A percentile compares a stretch with the other conserved stretches of the same genome.
phyloP scores from a whole-genome alignment of 2,888 invertebrate species.

The Epistrophella euchroma region DNA sequence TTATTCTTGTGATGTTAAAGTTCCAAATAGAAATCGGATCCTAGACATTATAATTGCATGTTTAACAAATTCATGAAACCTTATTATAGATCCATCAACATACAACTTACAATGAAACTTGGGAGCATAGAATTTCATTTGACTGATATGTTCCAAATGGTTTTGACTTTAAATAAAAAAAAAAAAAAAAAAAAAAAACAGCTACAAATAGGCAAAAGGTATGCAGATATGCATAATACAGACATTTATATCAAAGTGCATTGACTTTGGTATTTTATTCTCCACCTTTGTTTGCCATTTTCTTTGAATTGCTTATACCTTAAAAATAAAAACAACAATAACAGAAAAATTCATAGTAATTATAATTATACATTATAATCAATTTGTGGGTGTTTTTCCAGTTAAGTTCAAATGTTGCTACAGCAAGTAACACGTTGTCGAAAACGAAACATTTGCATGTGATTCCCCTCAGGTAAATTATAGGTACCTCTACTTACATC shows the following conservation, averaged over 20 bases:
- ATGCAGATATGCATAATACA: background rate
- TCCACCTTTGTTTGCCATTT: constrained; percentile 2
- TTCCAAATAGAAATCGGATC: constrained; percentile 20
- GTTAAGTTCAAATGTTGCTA: background rate
- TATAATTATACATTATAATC: background rate
- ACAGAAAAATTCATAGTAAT: constrained; percentile 2
- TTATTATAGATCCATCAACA: background rate
- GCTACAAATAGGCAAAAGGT: background rate
- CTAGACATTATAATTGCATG: constrained; percentile 35
- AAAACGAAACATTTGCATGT: constrained; percentile 3
- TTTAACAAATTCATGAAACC: constrained; percentile 26
- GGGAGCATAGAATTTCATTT: constrained; percentile 42
- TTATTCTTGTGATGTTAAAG: background rate
- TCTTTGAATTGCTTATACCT: constrained; percentile 12
- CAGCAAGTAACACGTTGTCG: constrained; percentile 1
- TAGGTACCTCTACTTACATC: background rate
- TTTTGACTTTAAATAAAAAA: constrained; percentile 21
- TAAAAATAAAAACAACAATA: constrained; percentile 2
- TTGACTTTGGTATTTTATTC: constrained; percentile 31
- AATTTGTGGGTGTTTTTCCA: constrained; percentile 32
- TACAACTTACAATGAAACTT: constrained; percentile 25
- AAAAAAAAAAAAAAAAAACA: too few relatives aligned
- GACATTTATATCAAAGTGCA: constrained; percentile 33
- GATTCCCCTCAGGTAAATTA: constrained; percentile 29
- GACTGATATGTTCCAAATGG: constrained; percentile 28